phyloP scores from a whole-genome alignment of 2,797 vertebrate species.

The Glyptemys insculpta region DNA sequence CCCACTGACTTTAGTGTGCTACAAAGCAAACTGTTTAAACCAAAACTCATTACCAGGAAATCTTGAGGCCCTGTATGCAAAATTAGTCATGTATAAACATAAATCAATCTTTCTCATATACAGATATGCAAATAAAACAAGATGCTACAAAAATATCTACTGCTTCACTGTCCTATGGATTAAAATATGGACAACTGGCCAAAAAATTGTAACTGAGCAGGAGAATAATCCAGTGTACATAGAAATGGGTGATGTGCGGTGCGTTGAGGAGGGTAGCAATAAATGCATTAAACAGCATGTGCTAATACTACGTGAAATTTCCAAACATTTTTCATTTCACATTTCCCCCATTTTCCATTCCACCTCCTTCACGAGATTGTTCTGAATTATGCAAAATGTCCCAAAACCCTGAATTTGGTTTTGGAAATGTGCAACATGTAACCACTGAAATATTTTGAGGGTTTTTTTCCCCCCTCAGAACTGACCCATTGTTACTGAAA shows the following conservation, averaged over 20 bases:
- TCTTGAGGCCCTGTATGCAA: neutral
- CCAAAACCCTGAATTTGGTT: neutral
- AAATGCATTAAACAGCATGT: neutral
- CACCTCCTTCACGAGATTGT: accelerated
- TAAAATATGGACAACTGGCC: neutral
- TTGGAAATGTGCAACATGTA: neutral
- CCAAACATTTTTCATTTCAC: conserved; percentile 9
- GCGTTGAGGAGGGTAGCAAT: neutral
- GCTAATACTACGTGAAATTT: neutral
- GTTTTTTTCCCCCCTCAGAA: neutral
- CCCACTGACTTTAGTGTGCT: neutral
- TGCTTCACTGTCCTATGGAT: neutral
- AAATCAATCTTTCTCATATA: neutral
- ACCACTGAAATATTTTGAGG: neutral
- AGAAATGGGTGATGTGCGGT: neutral
- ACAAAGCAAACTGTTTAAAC: neutral
- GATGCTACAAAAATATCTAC: neutral
- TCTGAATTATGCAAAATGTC: neutral
- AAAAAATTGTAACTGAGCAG: accelerated
- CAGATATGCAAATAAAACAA: neutral
- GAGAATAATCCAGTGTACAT: accelerated
- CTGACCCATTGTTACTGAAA: neutral
- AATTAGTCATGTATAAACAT: neutral
- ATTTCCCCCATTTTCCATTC: conserved; percentile 17
- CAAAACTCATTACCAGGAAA: neutral